Base-by-base conservation (phyloP, 1,140 invertebrate genomes). In the Pomacea maculata region DNA sequence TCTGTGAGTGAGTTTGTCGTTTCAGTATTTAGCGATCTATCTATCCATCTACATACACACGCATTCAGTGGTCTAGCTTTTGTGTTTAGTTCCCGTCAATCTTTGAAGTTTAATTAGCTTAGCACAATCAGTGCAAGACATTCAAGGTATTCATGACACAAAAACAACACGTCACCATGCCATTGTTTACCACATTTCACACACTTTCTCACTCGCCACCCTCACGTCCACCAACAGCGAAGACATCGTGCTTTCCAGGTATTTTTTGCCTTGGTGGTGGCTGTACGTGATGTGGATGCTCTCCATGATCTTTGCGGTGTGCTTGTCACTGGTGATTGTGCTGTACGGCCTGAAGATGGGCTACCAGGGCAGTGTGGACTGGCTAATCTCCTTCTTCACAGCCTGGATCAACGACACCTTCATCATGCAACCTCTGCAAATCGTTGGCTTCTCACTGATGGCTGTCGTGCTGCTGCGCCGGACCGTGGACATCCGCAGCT, bases 321-420 rank as follows among this genome's bases (percentile, higher is more conserved):
- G 82, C 25, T 80, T 78, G 15, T 84, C 88, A 2, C 87, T 84
- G 78, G 85, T 87, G 75, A 79, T 86, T 45, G 87, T 88, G 84
- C 76, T 89, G 54, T 89, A 88, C 57, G 87, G 87, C 11, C 83
- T 88, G 0, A 85, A 84, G 70, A 84, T 85, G 68, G 88, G 87
- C 21, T 84, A 84, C 67, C 77, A 85, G 73, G 82, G 79, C 54
- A 86, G 84, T 80, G 71, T 86, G 14, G 80, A 86, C 25, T 89
- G 86, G 86, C 67, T 85, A 0, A 15, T 85, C 5, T 82, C 85
- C 17, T 88, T 88, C 78, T 85, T 88, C 45, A 85, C 84, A 45
- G 82, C 80, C 21, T 87, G 86, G 75, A 75, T 85, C 34, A 78
- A 80, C 34, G 85, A 83, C 79, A 84, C 80, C 4, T 70, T 83